phyloP scores from a whole-genome alignment of 2,888 invertebrate genomes.

The Synanthedon vespiformis region DNA sequence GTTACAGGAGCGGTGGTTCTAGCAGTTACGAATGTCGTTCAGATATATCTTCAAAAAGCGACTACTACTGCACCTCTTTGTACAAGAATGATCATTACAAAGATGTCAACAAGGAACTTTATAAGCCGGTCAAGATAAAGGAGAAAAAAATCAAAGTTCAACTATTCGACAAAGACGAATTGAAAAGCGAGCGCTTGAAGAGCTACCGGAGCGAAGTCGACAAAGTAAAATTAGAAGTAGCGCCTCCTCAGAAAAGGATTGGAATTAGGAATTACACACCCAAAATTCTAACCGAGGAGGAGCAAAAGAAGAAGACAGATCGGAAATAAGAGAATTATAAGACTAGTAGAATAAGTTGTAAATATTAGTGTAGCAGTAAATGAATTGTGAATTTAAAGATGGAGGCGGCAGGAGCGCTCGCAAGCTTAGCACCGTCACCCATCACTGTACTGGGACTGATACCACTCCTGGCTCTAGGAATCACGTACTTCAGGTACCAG shows the following conservation, averaged over 20 bases:
- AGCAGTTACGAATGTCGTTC: constrained; percentile 56
- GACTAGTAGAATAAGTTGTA: constrained; percentile 61
- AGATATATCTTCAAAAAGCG: constrained; percentile 48
- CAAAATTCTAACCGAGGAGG: constrained; percentile 74
- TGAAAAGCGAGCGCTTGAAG: constrained; percentile 41
- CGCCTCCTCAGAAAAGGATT: constrained; percentile 56
- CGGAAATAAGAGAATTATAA: constrained; percentile 71
- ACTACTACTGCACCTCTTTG: constrained; percentile 55
- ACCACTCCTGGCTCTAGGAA: constrained; percentile 83
- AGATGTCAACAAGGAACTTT: constrained; percentile 58
- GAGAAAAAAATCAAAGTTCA: constrained; percentile 58
- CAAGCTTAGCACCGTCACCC: constrained; percentile 72
- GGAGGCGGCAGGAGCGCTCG: constrained; percentile 66
- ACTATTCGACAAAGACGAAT: constrained; percentile 48
- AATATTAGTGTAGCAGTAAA: constrained; percentile 57
- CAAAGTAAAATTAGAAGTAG: constrained; percentile 55
- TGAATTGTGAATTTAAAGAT: constrained; percentile 43
- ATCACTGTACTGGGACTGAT: constrained; percentile 79
- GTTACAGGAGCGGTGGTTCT: constrained; percentile 55
- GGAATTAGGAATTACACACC: constrained; percentile 80
- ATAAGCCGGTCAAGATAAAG: constrained; percentile 64
- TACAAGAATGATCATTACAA: constrained; percentile 67
- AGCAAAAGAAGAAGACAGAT: constrained; percentile 66
- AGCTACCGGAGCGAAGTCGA: constrained; percentile 49
- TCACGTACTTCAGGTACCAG: constrained; percentile 84